These are phyloP conservation scores for Opisthocomus hoazin DNA, from an alignment of 2,113 vertebrate genomes.

Conservation along the genomic window DNA sequence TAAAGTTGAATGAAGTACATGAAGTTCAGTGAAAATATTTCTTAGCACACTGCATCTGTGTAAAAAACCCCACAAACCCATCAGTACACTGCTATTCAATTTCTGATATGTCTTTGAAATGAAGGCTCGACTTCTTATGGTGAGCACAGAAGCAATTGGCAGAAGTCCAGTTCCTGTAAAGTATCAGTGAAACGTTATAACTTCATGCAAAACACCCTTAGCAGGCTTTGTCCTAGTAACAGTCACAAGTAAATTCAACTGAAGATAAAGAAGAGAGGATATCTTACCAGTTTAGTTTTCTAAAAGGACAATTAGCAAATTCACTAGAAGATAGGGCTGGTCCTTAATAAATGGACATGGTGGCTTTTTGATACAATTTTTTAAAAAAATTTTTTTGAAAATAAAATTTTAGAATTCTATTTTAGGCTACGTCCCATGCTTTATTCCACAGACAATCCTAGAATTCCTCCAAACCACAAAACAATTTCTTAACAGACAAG, in stretches of 20 bases:
- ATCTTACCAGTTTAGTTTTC: neutral
- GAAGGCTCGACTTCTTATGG: neutral
- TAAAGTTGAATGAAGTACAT: neutral
- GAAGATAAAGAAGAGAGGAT: neutral
- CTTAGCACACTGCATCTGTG: neutral
- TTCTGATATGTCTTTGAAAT: neutral
- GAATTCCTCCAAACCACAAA: neutral
- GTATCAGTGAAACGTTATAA: neutral
- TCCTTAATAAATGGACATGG: neutral
- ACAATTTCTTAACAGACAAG: neutral
- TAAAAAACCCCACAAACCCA: neutral
- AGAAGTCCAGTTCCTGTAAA: neutral
- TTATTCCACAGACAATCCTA: neutral
- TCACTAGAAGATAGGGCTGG: neutral
- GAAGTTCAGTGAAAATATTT: neutral
- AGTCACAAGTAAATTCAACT: neutral
- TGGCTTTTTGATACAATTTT: neutral
- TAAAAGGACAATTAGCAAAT: neutral
- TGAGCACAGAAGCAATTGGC: neutral
- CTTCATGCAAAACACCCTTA: neutral
- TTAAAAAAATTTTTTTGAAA: neutral
- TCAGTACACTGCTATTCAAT: neutral
- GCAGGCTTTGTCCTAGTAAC: neutral
- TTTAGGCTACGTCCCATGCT: neutral
- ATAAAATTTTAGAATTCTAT: neutral